Conservation (phyloP, 2,113 vertebrate species). For the Melanerpes aurifrons region DNA sequence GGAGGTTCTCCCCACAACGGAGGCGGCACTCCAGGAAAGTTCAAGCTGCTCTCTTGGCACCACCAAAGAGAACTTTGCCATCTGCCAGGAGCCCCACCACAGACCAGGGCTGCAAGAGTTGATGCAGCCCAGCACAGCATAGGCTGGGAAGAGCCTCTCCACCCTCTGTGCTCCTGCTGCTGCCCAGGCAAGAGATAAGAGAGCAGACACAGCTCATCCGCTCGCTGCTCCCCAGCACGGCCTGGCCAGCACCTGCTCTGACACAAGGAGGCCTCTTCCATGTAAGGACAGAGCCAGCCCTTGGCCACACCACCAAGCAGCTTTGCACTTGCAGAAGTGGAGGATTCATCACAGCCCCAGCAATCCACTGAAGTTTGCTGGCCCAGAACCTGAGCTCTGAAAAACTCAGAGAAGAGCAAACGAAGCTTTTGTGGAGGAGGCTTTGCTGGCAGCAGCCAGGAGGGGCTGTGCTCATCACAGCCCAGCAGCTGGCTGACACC, state of each 20-base stretch:
- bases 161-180: background rate
- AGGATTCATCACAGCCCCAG: no score
- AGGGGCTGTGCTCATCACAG: background rate
- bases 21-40: background rate
- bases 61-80: background rate
- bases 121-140: background rate
- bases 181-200: background rate
- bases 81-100: background rate
- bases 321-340: background rate
- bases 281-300: background rate
- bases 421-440: background rate
- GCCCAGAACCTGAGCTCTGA: background rate
- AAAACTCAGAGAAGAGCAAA: background rate
- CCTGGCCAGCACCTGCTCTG: background rate
- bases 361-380: no score
- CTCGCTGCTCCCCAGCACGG: rapidly evolving
- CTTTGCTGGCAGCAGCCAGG: background rate
- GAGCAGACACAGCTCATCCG: rapidly evolving
- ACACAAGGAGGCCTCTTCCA: background rate
- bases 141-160: background rate
- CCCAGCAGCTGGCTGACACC: background rate
- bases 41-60: background rate
- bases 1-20: rapidly evolving
- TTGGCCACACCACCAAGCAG: background rate
- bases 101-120: background rate